Conservation (phyloP, 2,888 invertebrate species). For the Xestia sexstrigata region DNA sequence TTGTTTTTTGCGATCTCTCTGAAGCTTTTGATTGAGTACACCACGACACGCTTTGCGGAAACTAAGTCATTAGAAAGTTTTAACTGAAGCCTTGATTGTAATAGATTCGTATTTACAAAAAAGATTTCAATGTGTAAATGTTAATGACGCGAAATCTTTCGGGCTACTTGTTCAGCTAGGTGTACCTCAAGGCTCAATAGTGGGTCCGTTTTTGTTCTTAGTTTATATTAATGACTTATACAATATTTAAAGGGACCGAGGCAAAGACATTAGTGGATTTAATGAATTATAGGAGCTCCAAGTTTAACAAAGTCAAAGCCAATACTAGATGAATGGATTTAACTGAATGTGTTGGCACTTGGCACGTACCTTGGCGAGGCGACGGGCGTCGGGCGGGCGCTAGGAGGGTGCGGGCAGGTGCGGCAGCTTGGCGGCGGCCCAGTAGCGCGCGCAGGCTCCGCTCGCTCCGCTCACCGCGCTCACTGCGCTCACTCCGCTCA, state of each 20-base stretch:
- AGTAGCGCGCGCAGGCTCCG: constrained; percentile 75
- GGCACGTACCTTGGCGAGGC: constrained; percentile 84
- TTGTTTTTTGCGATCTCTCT: background rate
- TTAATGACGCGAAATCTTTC: background rate
- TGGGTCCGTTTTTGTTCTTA: background rate
- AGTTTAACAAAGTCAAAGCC: background rate
- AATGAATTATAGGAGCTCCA: background rate
- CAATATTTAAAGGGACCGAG: background rate
- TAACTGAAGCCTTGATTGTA: background rate
- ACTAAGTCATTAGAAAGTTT: background rate
- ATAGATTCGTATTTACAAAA: background rate
- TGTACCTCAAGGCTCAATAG: background rate
- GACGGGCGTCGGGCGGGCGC: constrained; percentile 87
- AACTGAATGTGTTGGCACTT: fast-evolving
- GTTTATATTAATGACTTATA: background rate
- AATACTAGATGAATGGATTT: background rate
- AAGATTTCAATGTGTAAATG: background rate
- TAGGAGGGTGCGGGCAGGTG: constrained; percentile 90
- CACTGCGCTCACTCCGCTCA: constrained; percentile 72
- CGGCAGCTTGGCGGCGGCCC: constrained; percentile 88
- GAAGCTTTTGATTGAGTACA: background rate
- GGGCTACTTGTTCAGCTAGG: background rate
- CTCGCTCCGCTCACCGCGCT: constrained; percentile 68
- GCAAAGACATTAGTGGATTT: background rate
- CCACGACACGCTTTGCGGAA: background rate